These are phyloP conservation scores for Trissonchulus sp. DNA, from an alignment of 2,888 invertebrate genomes.

Conservation along the genomic window DNA sequence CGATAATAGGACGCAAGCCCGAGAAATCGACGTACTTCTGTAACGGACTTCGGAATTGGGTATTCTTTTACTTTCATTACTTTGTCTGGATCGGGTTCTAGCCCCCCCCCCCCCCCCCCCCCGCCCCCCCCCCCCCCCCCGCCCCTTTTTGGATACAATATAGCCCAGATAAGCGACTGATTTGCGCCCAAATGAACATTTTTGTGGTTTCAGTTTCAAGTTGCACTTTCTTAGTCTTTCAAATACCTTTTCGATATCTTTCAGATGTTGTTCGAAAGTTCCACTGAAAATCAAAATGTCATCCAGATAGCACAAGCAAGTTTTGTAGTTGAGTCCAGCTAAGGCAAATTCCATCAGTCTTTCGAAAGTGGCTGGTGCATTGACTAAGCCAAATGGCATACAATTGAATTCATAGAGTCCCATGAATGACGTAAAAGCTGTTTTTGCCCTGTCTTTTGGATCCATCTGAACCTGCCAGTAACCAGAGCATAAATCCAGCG, in stretches of 20 bases:
- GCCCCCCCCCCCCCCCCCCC: too few relatives aligned
- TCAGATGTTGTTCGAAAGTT: conserved; percentile 10
- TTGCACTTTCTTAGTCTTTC: neutral
- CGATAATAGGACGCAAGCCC: conserved; percentile 24
- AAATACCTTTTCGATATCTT: neutral
- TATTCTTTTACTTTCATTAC: neutral
- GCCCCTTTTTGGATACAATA: neutral
- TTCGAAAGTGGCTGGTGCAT: neutral
- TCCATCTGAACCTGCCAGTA: neutral
- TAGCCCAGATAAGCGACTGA: neutral
- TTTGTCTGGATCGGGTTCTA: conserved; percentile 18
- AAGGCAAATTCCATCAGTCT: neutral
- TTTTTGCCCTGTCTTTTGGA: neutral
- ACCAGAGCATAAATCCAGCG: neutral
- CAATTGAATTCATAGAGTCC: neutral
- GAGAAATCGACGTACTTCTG: neutral
- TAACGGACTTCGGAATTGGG: conserved; percentile 4
- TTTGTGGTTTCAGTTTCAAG: conserved; percentile 14
- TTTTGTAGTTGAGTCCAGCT: neutral
- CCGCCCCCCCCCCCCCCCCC: too few relatives aligned
- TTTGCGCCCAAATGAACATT: conserved; percentile 7
- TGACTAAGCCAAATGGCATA: neutral
- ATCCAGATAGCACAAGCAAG: neutral
- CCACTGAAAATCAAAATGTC: conserved; percentile 1
- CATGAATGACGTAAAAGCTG: neutral